Base-by-base conservation (phyloP, 2,888 invertebrate genomes). In the Ophion obscuratus region DNA sequence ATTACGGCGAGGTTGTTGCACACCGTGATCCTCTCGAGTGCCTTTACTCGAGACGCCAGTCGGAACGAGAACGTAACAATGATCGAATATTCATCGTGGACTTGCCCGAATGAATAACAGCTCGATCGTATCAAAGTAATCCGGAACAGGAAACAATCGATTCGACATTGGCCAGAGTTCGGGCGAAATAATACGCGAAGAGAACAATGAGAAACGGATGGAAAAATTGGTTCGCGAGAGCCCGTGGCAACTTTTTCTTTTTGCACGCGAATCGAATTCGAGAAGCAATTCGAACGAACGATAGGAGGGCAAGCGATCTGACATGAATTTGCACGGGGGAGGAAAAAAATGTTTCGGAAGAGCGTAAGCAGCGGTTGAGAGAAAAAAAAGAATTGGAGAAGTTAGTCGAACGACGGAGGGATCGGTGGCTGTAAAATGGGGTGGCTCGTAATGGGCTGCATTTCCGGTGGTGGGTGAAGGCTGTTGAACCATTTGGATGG, bases 381-480 rank as follows among this genome's bases (percentile, higher is more conserved):
- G 14, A 53, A 17, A 70, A 53, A 53, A 71, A 57, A 7, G 24
- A 27, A 24, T 10, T 10, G n/a, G 62, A 68, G 66, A 64, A 76
- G 77, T 84, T 78, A 77, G 81, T 74, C 67, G 77, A 81, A 77
- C 64, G 64, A 76, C 59, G 67, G 61, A 80, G 75, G 59, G 80
- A 84, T 53, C 36, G 70, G 70, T 71, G 84, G 71, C 67, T 71
- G 71, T 64, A 81, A 80, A 77, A 67, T 71, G 68, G 84, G 81
- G 81, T 77, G 67, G 73, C 77, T 68, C 67, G 73, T 67, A 71
- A 67, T 82, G 73, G 74, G 77, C 62, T 81, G 83, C 84, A 85
- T 87, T 84, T 87, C 87, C 87, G 87, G 82, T 68, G 64, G 68
- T 80, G 84, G 80, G 77, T 86, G 76, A 81, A 81, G 76, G 53